These are phyloP conservation scores for Drosophila borborema DNA, from an alignment of 2,888 invertebrate genomes.

Conservation along the genomic window DNA sequence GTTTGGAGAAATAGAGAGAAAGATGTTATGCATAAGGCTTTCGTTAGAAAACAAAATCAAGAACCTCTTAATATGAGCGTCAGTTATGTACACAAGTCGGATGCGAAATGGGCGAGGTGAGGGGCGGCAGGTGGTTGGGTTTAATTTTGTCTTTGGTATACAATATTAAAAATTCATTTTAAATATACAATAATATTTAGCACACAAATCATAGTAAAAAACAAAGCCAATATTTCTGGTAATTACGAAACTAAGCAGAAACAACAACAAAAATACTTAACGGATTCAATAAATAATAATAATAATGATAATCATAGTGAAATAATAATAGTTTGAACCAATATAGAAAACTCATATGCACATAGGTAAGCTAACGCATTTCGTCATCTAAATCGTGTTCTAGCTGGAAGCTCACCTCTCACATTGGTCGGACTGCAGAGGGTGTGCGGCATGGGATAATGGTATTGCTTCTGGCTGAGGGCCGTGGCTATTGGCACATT, in stretches of 20 bases:
- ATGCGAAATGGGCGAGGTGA: slow-evolving; percentile 34
- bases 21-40: slow-evolving; percentile 61
- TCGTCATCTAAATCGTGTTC: neutral
- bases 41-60: slow-evolving; percentile 35
- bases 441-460: slow-evolving; percentile 68
- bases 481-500: slow-evolving; percentile 83
- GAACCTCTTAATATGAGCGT: slow-evolving; percentile 31
- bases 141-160: slow-evolving; percentile 44
- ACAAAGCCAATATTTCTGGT: slow-evolving; percentile 58
- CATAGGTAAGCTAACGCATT: neutral
- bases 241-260: slow-evolving; percentile 16
- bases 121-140: slow-evolving; percentile 19
- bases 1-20: slow-evolving; percentile 71
- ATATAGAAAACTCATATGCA: neutral
- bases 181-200: slow-evolving; percentile 2
- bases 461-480: slow-evolving; percentile 78
- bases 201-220: slow-evolving; percentile 66
- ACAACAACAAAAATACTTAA: slow-evolving; percentile 38
- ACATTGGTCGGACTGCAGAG: slow-evolving; percentile 78
- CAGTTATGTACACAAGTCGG: slow-evolving; percentile 19
- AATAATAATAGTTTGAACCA: neutral
- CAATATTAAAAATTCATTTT: slow-evolving; percentile 17
- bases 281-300: slow-evolving; percentile 12
- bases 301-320: slow-evolving; percentile 7
- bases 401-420: slow-evolving; percentile 64